Evolutionary conservation across 2,888 invertebrate genomes (phyloP).

Genomic region (Agonopterix subpropinquella): DNA sequence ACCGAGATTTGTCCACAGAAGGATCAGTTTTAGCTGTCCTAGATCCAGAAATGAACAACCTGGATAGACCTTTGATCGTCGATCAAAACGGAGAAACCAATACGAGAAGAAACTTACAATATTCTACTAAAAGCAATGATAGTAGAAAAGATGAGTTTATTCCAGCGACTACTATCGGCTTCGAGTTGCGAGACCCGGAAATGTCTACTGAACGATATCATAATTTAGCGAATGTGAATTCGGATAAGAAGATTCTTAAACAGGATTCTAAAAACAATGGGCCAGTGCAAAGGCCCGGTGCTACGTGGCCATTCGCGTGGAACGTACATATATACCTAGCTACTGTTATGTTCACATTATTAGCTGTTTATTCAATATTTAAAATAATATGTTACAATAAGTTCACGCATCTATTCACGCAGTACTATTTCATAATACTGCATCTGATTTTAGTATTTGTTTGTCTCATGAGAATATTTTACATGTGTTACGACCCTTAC

Average conservation of each 20-base stretch:
- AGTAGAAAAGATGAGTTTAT: slow-evolving; percentile 54
- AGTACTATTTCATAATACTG: slow-evolving; percentile 90
- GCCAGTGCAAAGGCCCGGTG: slow-evolving; percentile 65
- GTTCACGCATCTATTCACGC: slow-evolving; percentile 89
- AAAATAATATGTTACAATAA: slow-evolving; percentile 91
- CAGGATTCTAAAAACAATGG: slow-evolving; percentile 54
- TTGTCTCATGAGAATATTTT: slow-evolving; percentile 88
- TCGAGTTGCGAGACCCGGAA: slow-evolving; percentile 63
- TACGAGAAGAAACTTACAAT: slow-evolving; percentile 67
- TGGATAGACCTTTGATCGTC: slow-evolving; percentile 66
- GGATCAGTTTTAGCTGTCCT: slow-evolving; percentile 65
- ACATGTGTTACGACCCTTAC: slow-evolving; percentile 94
- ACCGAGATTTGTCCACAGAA: slow-evolving; percentile 62
- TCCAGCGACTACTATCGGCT: slow-evolving; percentile 65
- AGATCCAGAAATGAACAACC: slow-evolving; percentile 70
- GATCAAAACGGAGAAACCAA: slow-evolving; percentile 71
- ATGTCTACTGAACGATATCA: slow-evolving; percentile 74
- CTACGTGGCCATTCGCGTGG: slow-evolving; percentile 91
- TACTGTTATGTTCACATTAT: slow-evolving; percentile 87
- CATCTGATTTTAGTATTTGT: slow-evolving; percentile 89
- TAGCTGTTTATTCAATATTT: slow-evolving; percentile 90
- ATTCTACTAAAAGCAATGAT: slow-evolving; percentile 56
- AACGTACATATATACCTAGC: slow-evolving; percentile 93
- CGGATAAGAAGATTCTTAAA: slow-evolving; percentile 62
- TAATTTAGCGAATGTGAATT: slow-evolving; percentile 77